A percentile compares a stretch with the other conserved stretches of the same genome.
These are phyloP conservation scores for Venturia canescens DNA, from an alignment of 1,140 invertebrate genomes.

Conservation along the genomic window DNA sequence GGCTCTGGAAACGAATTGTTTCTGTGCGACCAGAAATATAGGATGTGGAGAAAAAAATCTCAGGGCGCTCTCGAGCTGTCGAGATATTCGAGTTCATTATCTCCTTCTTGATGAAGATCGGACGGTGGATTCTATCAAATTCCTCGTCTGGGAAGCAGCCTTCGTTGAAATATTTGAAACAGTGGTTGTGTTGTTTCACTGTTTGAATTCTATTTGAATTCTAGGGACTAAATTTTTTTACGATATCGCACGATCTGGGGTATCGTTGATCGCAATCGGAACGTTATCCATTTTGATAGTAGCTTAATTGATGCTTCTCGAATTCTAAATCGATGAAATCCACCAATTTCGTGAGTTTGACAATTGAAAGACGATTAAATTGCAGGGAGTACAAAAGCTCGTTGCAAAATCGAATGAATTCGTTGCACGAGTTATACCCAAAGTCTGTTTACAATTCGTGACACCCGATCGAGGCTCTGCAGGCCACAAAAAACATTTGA, in stretches of 20 bases:
- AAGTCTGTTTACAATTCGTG: too few species aligned
- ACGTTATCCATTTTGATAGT: too few species aligned
- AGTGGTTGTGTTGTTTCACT: not conserved
- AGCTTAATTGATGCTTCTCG: too few species aligned
- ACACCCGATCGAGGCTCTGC: too few species aligned
- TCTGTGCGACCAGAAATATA: not conserved
- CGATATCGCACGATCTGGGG: too few species aligned
- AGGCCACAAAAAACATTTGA: not conserved
- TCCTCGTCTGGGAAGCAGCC: not conserved
- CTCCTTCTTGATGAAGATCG: slow-evolving; percentile 36
- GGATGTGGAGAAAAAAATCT: slow-evolving; percentile 2
- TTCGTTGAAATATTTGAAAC: not conserved
- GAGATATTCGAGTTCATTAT: slow-evolving; percentile 41
- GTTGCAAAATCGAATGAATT: too few species aligned
- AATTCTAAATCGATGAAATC: too few species aligned
- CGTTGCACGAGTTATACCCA: too few species aligned
- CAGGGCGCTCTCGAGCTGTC: not conserved
- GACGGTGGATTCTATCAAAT: slow-evolving; percentile 30
- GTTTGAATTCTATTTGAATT: too few species aligned
- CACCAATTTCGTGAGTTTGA: too few species aligned
- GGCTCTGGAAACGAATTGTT: slow-evolving; percentile 4
- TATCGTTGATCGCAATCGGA: too few species aligned
- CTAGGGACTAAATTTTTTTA: not conserved
- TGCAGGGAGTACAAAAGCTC: too few species aligned
- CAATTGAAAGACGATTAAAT: not conserved